These are phyloP conservation scores for Helicorthomorpha holstii DNA, from an alignment of 1,140 invertebrate genomes.

Conservation along the genomic window DNA sequence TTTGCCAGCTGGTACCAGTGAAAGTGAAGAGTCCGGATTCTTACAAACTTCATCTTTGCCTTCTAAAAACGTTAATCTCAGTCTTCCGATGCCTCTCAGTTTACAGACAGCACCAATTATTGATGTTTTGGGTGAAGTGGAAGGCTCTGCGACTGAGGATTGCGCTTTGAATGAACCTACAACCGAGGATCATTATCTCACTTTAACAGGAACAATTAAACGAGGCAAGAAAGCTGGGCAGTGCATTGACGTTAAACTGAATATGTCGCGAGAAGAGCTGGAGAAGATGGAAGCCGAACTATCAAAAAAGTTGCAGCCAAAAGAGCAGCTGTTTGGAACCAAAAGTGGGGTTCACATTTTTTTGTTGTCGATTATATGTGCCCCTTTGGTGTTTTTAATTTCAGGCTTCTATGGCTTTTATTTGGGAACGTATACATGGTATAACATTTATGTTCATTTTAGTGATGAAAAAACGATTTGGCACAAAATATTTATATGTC, in stretches of 20 bases:
- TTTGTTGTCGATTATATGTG: slow-evolving; percentile 41
- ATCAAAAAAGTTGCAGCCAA: slow-evolving; percentile 35
- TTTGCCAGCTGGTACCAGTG: too few species aligned
- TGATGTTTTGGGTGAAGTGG: background rate
- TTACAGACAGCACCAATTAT: too few species aligned
- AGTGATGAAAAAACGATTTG: slow-evolving; percentile 42
- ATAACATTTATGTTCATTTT: slow-evolving; percentile 51
- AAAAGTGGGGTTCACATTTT: slow-evolving; percentile 46
- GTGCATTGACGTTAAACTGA: slow-evolving; percentile 48
- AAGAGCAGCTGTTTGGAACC: slow-evolving; percentile 36
- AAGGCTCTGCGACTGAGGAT: slow-evolving; percentile 1
- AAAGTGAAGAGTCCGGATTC: too few species aligned
- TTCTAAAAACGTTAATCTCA: too few species aligned
- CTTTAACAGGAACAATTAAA: slow-evolving; percentile 47
- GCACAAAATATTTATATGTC: slow-evolving; percentile 33
- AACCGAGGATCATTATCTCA: slow-evolving; percentile 17
- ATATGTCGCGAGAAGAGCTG: slow-evolving; percentile 35
- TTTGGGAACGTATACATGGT: slow-evolving; percentile 55
- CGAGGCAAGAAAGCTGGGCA: slow-evolving; percentile 51
- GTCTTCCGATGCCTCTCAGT: too few species aligned
- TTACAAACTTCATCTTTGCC: too few species aligned
- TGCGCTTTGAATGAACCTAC: slow-evolving; percentile 2
- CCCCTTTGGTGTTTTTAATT: slow-evolving; percentile 42
- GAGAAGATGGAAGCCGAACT: slow-evolving; percentile 48
- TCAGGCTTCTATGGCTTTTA: slow-evolving; percentile 51